Conservation (phyloP, 1,140 invertebrate species). For the Zaprionus gabonicus region DNA sequence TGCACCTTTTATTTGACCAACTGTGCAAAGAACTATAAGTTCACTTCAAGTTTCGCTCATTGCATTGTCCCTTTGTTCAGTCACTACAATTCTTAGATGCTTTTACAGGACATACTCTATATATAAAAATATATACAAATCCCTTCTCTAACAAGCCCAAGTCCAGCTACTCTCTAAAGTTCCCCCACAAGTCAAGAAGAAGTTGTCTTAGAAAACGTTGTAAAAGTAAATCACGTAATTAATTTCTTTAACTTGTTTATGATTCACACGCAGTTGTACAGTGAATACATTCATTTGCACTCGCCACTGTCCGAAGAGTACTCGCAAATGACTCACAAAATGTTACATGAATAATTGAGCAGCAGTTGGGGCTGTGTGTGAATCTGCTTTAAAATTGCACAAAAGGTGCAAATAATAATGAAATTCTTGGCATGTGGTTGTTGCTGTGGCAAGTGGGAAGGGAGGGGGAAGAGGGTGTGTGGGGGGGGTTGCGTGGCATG, state of each 20-base stretch:
- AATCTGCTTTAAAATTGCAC: constrained; percentile 65
- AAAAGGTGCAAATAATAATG: constrained; percentile 73
- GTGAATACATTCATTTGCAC: neutral
- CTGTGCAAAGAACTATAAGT: no score
- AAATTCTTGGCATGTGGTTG: constrained; percentile 61
- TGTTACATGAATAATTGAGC: constrained; percentile 66
- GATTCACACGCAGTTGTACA: neutral
- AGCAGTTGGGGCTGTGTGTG: constrained; percentile 26
- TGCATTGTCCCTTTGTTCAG: no score
- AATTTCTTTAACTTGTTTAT: neutral
- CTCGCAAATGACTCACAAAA: constrained; percentile 20
- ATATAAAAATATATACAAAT: neutral
- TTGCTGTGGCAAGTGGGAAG: constrained; percentile 13
- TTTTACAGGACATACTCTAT: no score
- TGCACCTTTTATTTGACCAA: no score
- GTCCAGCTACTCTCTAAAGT: no score
- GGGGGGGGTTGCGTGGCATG: constrained; percentile 5
- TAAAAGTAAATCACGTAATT: neutral
- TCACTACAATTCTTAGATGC: no score
- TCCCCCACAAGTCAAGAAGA: no score
- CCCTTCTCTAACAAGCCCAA: no score
- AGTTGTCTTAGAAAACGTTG: neutral
- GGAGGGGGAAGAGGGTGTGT: neutral
- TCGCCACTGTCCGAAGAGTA: neutral
- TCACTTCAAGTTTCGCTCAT: no score